These are phyloP conservation scores for Taphrorychus bicolor DNA, from an alignment of 2,888 invertebrate species.

Conservation along the genomic window DNA sequence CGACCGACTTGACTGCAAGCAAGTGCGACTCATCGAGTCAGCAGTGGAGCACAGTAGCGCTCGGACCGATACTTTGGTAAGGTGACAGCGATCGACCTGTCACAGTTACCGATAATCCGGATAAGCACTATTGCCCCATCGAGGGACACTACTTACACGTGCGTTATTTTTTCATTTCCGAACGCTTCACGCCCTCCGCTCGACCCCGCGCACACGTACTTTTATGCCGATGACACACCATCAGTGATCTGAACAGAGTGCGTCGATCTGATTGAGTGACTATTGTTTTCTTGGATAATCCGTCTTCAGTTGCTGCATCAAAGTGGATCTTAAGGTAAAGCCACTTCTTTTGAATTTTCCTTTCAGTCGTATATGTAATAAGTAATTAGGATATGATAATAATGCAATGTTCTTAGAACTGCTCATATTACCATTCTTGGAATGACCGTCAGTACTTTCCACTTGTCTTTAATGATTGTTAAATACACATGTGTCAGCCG, in stretches of 20 bases:
- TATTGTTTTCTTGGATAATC: slow-evolving; percentile 22
- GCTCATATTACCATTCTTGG: neutral
- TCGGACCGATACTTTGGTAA: slow-evolving; percentile 57
- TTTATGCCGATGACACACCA: neutral
- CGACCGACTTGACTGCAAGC: slow-evolving; percentile 36
- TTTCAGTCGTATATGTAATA: neutral
- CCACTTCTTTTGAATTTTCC: no score
- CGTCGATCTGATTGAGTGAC: neutral
- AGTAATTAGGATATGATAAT: no score
- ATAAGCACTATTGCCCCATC: neutral
- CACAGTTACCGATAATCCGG: slow-evolving; percentile 56
- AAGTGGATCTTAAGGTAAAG: slow-evolving; percentile 41
- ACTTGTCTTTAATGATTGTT: neutral
- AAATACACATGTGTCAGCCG: neutral
- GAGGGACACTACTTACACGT: neutral
- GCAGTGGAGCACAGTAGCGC: slow-evolving; percentile 27
- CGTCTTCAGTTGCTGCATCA: slow-evolving; percentile 11
- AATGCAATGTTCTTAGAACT: no score
- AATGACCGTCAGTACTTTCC: neutral
- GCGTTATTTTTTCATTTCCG: neutral
- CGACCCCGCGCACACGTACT: neutral
- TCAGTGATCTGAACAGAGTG: neutral
- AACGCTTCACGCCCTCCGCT: neutral
- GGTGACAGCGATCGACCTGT: slow-evolving; percentile 57
- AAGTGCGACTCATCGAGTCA: slow-evolving; percentile 33